Base-by-base conservation (phyloP, 2,113 vertebrate species). In the Maylandia zebra region DNA sequence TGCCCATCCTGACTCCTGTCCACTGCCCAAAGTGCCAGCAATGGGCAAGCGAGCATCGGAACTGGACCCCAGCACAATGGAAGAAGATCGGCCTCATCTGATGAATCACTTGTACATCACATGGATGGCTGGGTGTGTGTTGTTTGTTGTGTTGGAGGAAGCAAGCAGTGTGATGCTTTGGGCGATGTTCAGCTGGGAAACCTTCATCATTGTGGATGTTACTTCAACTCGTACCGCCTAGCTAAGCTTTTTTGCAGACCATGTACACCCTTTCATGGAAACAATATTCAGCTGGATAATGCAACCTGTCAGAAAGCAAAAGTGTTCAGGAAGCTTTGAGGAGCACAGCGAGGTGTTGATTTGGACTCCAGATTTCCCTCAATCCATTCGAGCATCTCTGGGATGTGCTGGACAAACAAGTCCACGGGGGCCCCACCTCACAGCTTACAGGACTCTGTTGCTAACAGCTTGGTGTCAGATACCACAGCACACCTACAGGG, bases 161-260 rank as follows among this genome's bases (percentile, higher is more conserved):
- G 2, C 16, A 64, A 19, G 30, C 59, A 36, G 17, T 12, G 59
- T 64, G 32, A 64, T 64, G 59, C 32, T 64, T 64, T 7, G 59
- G 59, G 32, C 59, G 1, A 64, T 64, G 32, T 36, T 36, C 32
- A 36, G 59, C 32, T 64, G 59, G 59, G 17, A 64, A 36, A 64
- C 32, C 10, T 36, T 64, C 32, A 12, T 64, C 32, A 19, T 36
- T 64, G 10, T 36, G 6, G 59, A n/a, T 64, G 59, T 36, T 64
- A 19, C 59, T 64, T 64, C 4, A 3, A 0, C 32, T 36, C 0
- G 1, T n/a, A 64, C 32, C 17, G 0, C 59, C 10, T 64, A 64
- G 32, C 59, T 64, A 36, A 36, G 32, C 32, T 36, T n/a, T n/a
- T 19, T 64, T 64, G 59, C 59, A 64, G 32, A 64, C 10, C 6